Evolutionary conservation across 2,113 vertebrate genomes (phyloP).

Genomic region (Xiphias gladius): DNA sequence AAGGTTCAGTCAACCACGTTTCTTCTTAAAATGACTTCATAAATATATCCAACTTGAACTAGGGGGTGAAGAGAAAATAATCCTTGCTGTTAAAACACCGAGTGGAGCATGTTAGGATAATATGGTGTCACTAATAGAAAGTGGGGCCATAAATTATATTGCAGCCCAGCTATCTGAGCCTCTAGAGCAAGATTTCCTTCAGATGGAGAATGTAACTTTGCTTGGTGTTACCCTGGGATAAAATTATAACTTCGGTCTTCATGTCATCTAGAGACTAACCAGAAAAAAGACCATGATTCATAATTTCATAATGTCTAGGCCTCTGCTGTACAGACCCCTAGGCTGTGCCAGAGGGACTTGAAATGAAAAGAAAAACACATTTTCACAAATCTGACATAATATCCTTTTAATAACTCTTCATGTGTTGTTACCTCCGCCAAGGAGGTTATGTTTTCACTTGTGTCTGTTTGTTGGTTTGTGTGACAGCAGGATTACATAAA

Average conservation of each 20-base stretch:
- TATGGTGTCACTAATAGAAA: conserved; percentile 57
- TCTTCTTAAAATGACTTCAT: conserved; percentile 58
- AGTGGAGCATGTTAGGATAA: conserved; percentile 35
- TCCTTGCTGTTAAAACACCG: conserved; percentile 21
- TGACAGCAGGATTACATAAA: too few relatives aligned
- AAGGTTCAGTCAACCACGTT: conserved; percentile 24
- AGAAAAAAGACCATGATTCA: conserved; percentile 59
- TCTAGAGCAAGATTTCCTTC: conserved; percentile 38
- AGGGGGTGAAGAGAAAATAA: conserved; percentile 24
- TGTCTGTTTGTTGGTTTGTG: too few relatives aligned
- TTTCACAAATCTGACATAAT: conserved; percentile 25
- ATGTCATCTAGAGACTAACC: conserved; percentile 41
- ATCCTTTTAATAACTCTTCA: too few relatives aligned
- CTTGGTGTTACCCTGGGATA: conserved; percentile 63
- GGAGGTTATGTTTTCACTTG: too few relatives aligned
- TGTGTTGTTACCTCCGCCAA: too few relatives aligned
- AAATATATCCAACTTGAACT: conserved; percentile 41
- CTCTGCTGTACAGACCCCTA: conserved; percentile 18
- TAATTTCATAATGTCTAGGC: conserved; percentile 43
- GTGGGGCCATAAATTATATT: conserved; percentile 55
- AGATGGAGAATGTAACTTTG: conserved; percentile 45
- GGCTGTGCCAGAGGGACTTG: conserved; percentile 8
- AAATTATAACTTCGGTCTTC: conserved; percentile 58
- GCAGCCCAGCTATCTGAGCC: conserved; percentile 20
- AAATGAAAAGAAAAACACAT: conserved; percentile 17